Evolutionary conservation across 1,140 invertebrate genomes (phyloP).

Genomic region (Listronotus bonariensis): DNA sequence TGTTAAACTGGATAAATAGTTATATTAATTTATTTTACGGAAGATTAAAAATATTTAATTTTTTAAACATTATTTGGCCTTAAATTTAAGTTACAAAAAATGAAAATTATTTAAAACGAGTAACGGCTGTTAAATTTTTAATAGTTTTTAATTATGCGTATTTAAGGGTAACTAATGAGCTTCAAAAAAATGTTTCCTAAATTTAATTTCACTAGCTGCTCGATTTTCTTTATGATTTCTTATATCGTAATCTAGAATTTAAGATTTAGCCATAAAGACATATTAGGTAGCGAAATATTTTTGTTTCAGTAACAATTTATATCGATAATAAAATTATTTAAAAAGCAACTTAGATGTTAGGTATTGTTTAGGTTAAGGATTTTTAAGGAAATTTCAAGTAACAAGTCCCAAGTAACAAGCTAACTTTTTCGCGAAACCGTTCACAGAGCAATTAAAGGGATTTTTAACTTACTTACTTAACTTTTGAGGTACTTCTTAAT

Average conservation of each 20-base stretch:
- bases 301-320: slow-evolving; percentile 17
- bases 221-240: slow-evolving; percentile 11
- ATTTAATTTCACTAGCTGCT: slow-evolving; percentile 3
- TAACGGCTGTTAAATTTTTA: too few species aligned
- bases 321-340: slow-evolving; percentile 3
- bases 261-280: slow-evolving; percentile 17
- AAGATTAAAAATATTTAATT: too few species aligned
- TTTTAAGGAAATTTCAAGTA: slow-evolving; percentile 9
- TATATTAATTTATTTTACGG: too few species aligned
- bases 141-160: neutral
- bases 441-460: neutral
- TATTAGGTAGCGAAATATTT: slow-evolving; percentile 19
- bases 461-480: too few species aligned
- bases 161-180: neutral
- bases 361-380: slow-evolving; percentile 16
- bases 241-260: slow-evolving; percentile 11
- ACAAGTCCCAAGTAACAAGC: slow-evolving; percentile 8
- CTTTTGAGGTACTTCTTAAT: too few species aligned
- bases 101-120: too few species aligned
- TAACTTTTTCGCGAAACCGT: neutral
- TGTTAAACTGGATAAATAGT: too few species aligned
- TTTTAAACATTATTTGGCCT: too few species aligned
- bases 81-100: too few species aligned
- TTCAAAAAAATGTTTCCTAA: neutral
- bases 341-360: slow-evolving; percentile 17